phyloP scores from a whole-genome alignment of 2,113 vertebrate species.

The Tragelaphus scriptus region DNA sequence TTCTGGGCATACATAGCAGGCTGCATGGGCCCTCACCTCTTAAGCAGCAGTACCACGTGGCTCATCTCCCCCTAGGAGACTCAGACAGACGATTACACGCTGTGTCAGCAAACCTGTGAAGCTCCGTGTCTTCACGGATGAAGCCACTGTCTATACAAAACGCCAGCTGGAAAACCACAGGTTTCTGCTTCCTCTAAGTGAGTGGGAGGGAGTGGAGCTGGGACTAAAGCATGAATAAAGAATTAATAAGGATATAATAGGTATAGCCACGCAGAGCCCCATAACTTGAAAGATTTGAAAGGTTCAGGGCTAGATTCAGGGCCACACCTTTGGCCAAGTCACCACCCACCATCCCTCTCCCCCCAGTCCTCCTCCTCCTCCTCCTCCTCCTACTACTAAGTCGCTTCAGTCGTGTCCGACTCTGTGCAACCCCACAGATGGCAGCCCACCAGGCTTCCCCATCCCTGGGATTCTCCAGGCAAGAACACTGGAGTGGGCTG shows the following conservation, averaged over 20 bases:
- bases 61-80: not conserved
- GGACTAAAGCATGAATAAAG: not conserved
- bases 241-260: not conserved
- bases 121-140: not conserved
- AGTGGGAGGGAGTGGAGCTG: not conserved
- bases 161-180: not conserved
- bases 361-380: not conserved
- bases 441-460: too few species aligned
- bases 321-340: not conserved
- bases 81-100: not conserved
- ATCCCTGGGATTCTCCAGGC: too few species aligned
- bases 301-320: not conserved
- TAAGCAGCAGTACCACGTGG: not conserved
- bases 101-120: not conserved
- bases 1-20: not conserved
- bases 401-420: too few species aligned
- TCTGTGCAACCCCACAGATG: too few species aligned
- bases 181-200: not conserved
- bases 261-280: not conserved
- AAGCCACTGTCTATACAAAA: not conserved
- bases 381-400: too few species aligned
- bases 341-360: not conserved
- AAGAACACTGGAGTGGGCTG: too few species aligned
- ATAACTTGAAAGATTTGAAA: not conserved
- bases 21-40: not conserved